phyloP scores from a whole-genome alignment of 2,113 vertebrate species.

The Rhea pennata region DNA sequence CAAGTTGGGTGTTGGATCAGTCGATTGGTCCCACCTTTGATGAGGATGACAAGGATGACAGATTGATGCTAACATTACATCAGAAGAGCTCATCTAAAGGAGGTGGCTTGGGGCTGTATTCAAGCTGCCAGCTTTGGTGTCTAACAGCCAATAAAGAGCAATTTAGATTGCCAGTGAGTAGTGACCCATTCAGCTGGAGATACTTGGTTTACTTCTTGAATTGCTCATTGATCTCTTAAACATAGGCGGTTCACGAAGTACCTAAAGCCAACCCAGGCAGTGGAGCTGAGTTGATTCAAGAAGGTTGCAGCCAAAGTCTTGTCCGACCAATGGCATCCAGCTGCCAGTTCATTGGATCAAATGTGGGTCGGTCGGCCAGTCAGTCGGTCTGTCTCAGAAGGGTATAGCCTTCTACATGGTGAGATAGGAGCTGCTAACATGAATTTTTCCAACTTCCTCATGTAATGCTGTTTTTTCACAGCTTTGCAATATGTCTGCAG shows the following conservation, averaged over 20 bases:
- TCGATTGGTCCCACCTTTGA: neutral
- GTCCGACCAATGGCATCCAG: fast-evolving
- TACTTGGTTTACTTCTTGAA: neutral
- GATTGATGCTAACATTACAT: fast-evolving
- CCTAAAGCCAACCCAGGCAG: neutral
- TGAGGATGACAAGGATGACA: neutral
- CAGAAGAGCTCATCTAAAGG: neutral
- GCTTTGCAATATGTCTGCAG: slow-evolving; percentile 60
- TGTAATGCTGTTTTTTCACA: neutral
- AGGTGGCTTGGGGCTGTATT: neutral
- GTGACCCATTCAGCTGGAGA: neutral
- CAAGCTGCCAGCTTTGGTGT: neutral
- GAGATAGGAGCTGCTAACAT: neutral
- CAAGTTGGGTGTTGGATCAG: neutral
- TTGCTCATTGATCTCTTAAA: neutral
- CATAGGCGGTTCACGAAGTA: neutral
- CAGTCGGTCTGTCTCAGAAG: neutral
- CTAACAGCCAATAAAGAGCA: fast-evolving
- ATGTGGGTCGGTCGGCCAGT: fast-evolving
- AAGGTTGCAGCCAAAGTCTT: neutral
- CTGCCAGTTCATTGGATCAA: fast-evolving
- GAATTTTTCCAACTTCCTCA: neutral
- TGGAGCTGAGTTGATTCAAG: fast-evolving
- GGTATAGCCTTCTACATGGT: neutral
- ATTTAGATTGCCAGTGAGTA: neutral